Conservation (phyloP, 2,888 invertebrate species). For the Eulithis prunata region DNA sequence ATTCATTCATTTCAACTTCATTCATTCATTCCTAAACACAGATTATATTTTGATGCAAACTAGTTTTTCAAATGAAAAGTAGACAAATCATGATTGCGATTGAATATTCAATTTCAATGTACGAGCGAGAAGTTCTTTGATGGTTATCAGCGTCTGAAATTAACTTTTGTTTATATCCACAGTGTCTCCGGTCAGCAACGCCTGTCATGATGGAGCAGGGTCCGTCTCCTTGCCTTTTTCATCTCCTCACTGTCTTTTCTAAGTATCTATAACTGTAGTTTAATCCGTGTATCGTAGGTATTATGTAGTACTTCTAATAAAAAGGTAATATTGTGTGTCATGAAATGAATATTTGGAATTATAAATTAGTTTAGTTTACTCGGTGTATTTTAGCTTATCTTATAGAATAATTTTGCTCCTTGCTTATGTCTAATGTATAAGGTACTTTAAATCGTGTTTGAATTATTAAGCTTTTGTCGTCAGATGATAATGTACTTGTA, state of each 20-base stretch:
- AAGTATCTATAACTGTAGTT: constrained; percentile 10
- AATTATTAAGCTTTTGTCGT: constrained; percentile 53
- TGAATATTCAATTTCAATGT: too few species aligned
- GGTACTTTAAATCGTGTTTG: constrained; percentile 64
- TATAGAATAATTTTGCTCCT: constrained; percentile 37
- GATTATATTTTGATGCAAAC: too few species aligned
- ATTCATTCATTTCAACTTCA: too few species aligned
- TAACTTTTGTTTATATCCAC: constrained; percentile 3
- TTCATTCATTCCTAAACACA: too few species aligned
- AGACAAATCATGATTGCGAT: too few species aligned
- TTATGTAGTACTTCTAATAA: constrained; percentile 28
- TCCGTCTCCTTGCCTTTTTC: constrained; percentile 24
- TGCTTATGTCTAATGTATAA: constrained; percentile 38
- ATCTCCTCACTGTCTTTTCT: constrained; percentile 20
- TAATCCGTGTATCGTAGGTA: not conserved
- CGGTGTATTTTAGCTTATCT: constrained; percentile 40
- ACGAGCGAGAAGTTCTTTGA: too few species aligned
- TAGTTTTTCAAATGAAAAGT: too few species aligned
- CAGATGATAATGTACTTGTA: constrained; percentile 67
- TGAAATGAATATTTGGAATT: constrained; percentile 40
- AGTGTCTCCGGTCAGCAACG: constrained; percentile 10
- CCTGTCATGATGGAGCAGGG: constrained; percentile 12
- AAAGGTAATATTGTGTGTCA: constrained; percentile 40
- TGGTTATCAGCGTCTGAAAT: not conserved
- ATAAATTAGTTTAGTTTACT: constrained; percentile 36